phyloP scores from a whole-genome alignment of 2,888 invertebrate genomes.

The Zelleria hepariella region DNA sequence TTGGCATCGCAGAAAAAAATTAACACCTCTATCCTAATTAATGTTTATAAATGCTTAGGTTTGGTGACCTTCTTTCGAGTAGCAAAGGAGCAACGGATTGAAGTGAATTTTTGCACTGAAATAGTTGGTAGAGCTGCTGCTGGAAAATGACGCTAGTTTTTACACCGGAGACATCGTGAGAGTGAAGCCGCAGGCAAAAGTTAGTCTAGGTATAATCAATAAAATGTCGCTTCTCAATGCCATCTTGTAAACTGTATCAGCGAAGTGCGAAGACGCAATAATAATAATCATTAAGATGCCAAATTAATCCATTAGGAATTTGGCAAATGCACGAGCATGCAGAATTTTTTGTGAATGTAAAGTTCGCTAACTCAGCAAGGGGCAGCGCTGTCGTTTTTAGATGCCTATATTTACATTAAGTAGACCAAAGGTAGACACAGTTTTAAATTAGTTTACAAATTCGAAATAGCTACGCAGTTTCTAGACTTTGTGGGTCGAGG shows the following conservation, averaged over 20 bases:
- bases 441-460: neutral
- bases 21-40: constrained; percentile 9
- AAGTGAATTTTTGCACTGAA: too few relatives aligned
- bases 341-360: neutral
- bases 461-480: neutral
- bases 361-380: neutral
- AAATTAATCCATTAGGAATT: neutral
- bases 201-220: too few relatives aligned
- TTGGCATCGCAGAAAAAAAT: constrained; percentile 8
- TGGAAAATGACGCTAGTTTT: too few relatives aligned
- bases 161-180: too few relatives aligned
- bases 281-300: neutral
- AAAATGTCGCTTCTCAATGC: constrained; percentile 10
- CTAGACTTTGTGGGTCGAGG: neutral
- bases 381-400: neutral
- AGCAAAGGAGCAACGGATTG: too few relatives aligned
- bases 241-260: constrained; percentile 6
- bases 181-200: too few relatives aligned
- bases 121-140: too few relatives aligned
- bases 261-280: neutral
- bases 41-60: neutral
- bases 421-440: neutral
- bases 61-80: too few relatives aligned
- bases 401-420: too few relatives aligned
- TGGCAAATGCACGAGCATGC: neutral